These are phyloP conservation scores for Toxotes chatareus DNA, from an alignment of 2,113 vertebrate genomes.

Conservation along the genomic window DNA sequence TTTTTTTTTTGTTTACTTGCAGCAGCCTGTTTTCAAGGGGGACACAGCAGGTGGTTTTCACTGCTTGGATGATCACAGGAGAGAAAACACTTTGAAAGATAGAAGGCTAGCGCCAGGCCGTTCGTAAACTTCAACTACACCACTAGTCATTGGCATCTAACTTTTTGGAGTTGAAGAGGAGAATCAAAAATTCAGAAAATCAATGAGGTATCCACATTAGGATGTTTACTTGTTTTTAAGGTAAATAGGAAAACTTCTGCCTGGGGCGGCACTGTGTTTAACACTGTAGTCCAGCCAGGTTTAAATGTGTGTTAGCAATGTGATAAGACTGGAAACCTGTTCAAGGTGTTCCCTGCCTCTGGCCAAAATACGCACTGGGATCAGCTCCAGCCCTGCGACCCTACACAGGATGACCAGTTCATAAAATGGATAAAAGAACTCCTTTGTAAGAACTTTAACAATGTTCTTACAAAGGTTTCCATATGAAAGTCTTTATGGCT, in stretches of 20 bases:
- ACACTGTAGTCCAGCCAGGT: not conserved
- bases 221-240: not conserved
- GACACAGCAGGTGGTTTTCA: slow-evolving; percentile 59
- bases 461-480: not conserved
- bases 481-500: not conserved
- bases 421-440: not conserved
- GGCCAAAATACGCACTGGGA: slow-evolving; percentile 11
- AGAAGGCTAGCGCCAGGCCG: slow-evolving; percentile 9
- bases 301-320: slow-evolving; percentile 8
- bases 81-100: slow-evolving; percentile 36
- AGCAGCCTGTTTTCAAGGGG: slow-evolving; percentile 13
- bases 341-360: not conserved
- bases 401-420: not conserved
- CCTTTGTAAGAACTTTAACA: not conserved
- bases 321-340: not conserved
- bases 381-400: not conserved
- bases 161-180: not conserved
- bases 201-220: not conserved
- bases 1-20: slow-evolving; percentile 1
- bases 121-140: slow-evolving; percentile 4
- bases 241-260: not conserved
- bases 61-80: slow-evolving; percentile 50
- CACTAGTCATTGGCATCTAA: not conserved
- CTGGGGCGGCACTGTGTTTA: not conserved
- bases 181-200: not conserved